Percentiles rank a stretch among this genome's conserved stretches.
Conservation (phyloP, 1,140 invertebrate genomes). For the Drosophila triauraria region DNA sequence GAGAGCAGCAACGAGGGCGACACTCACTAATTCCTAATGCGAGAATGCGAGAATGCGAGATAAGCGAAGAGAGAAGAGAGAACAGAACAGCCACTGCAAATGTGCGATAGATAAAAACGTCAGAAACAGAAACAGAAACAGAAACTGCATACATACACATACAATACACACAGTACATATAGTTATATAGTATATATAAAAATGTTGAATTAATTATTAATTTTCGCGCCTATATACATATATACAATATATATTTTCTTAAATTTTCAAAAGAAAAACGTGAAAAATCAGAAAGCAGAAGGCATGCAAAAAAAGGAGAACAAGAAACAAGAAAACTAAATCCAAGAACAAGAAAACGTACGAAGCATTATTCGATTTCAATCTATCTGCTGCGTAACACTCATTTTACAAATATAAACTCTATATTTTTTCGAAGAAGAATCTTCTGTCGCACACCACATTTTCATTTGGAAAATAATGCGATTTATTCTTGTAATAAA, state of each 20-base stretch:
- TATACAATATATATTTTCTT: constrained; percentile 79
- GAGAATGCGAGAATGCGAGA: constrained; percentile 32
- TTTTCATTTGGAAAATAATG: constrained; percentile 13
- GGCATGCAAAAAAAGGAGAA: constrained; percentile 24
- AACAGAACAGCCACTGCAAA: constrained; percentile 71
- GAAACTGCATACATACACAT: constrained; percentile 63
- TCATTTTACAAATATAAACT: constrained; percentile 16
- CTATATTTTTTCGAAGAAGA: constrained; percentile 13
- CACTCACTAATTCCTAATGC: constrained; percentile 55
- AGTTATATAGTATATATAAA: constrained; percentile 81
- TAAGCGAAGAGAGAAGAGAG: constrained; percentile 20
- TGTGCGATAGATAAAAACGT: constrained; percentile 44
- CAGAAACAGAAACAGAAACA: constrained; percentile 9
- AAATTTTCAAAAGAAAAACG: constrained; percentile 71
- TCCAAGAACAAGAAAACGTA: constrained; percentile 3
- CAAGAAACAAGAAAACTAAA: constrained; percentile 23
- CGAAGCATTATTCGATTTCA: constrained; percentile 24
- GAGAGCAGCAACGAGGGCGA: background rate
- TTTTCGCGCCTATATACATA: constrained; percentile 77
- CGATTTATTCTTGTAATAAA: constrained; percentile 21
- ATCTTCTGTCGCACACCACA: constrained; percentile 4
- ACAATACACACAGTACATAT: constrained; percentile 65
- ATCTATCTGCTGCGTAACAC: constrained; percentile 24
- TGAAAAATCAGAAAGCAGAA: constrained; percentile 33
- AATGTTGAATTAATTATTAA: constrained; percentile 83